A percentile compares a stretch with the other conserved stretches of the same genome.
phyloP scores from a whole-genome alignment of 2,797 vertebrate genomes.

The Orientallactaga sibirica region DNA sequence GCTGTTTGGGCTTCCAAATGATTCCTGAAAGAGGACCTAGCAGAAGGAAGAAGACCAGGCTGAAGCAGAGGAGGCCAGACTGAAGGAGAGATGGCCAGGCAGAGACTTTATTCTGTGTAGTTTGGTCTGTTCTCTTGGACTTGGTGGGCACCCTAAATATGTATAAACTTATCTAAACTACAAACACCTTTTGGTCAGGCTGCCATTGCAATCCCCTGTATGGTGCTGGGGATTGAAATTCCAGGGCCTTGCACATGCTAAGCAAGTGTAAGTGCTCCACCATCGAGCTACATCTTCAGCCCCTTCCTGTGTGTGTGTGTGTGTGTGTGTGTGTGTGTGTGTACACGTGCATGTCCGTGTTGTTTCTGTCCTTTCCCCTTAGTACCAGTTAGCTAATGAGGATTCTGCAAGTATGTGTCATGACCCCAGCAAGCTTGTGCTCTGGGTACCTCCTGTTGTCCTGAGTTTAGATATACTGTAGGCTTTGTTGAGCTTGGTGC shows the following conservation, averaged over 20 bases:
- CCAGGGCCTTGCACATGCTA: not conserved
- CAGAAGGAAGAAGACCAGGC: rapidly evolving
- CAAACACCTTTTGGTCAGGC: not conserved
- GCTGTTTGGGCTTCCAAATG: conserved; percentile 97
- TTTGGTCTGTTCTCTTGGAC: conserved; percentile 18
- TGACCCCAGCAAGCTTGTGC: not conserved
- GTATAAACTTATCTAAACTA: conserved; percentile 2
- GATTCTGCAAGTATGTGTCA: not conserved
- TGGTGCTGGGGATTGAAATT: not conserved
- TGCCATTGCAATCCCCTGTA: not conserved
- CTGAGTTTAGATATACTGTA: rapidly evolving
- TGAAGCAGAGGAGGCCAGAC: too few relatives aligned
- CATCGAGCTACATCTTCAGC: not conserved
- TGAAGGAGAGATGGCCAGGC: not conserved
- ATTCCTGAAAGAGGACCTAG: conserved; percentile 89
- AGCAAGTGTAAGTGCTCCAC: not conserved
- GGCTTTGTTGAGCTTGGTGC: not conserved
- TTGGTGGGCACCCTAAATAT: not conserved
- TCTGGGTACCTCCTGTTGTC: not conserved
- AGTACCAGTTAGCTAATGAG: not conserved
- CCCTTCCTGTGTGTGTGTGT: not conserved
- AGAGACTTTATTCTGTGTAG: not conserved
- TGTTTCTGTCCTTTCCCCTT: not conserved
- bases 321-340: not conserved
- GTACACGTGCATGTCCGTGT: not conserved